These are phyloP conservation scores for Agrotis exclamationis DNA, from an alignment of 2,888 invertebrate species.

Conservation along the genomic window DNA sequence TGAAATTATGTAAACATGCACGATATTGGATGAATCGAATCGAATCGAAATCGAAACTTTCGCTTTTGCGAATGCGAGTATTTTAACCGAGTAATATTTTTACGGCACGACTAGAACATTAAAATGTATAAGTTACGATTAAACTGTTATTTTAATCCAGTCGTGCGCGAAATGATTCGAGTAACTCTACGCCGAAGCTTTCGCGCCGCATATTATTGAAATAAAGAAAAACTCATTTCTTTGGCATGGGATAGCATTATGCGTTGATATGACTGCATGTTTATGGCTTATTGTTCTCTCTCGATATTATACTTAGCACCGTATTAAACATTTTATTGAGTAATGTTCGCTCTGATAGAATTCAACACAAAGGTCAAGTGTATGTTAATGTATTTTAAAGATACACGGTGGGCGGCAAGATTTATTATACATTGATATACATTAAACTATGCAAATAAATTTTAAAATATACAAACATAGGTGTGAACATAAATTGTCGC, in stretches of 20 bases:
- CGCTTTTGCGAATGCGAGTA: constrained; percentile 52
- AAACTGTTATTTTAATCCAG: constrained; percentile 67
- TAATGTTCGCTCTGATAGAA: constrained; percentile 77
- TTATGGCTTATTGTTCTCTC: constrained; percentile 88
- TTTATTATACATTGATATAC: constrained; percentile 58
- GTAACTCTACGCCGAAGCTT: constrained; percentile 68
- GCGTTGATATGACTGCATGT: constrained; percentile 85
- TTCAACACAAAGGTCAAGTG: constrained; percentile 78
- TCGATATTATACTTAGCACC: constrained; percentile 82
- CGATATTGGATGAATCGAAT: constrained; percentile 60
- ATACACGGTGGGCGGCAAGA: constrained; percentile 63
- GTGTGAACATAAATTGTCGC: constrained; percentile 33
- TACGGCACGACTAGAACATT: constrained; percentile 63
- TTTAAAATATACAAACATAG: constrained; percentile 45
- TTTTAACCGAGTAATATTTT: constrained; percentile 57
- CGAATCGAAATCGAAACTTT: constrained; percentile 60
- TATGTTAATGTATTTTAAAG: constrained; percentile 70
- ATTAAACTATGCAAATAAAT: constrained; percentile 61
- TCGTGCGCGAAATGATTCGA: constrained; percentile 74
- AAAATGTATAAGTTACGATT: constrained; percentile 64
- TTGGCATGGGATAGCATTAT: constrained; percentile 79
- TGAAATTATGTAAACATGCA: constrained; percentile 59
- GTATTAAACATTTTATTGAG: constrained; percentile 83
- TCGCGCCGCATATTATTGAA: constrained; percentile 77
- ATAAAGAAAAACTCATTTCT: constrained; percentile 81